Evolutionary conservation across 2,797 vertebrate species (phyloP).

Genomic region (Garrulus glandarius): DNA sequence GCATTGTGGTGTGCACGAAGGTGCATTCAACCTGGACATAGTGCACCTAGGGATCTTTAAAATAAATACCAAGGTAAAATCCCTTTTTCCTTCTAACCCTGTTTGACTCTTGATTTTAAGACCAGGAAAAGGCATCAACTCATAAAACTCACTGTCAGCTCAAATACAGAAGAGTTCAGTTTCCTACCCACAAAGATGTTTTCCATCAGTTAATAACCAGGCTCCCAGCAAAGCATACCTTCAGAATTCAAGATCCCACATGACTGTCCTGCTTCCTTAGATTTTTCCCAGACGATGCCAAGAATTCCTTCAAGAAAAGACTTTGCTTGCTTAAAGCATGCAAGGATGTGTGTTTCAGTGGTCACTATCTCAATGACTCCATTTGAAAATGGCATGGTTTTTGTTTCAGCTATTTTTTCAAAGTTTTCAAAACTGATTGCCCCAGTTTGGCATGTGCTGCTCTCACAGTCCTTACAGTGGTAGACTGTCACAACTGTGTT

Average conservation of each 20-base stretch:
- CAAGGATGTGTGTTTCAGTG: fast-evolving
- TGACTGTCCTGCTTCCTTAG: fast-evolving
- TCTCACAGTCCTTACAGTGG: background rate
- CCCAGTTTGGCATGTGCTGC: fast-evolving
- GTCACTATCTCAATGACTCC: fast-evolving
- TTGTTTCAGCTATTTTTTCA: fast-evolving
- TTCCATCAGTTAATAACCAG: background rate
- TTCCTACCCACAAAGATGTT: background rate
- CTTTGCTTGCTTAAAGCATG: background rate
- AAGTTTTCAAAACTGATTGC: fast-evolving
- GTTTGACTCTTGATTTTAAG: too few relatives aligned
- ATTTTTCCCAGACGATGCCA: background rate
- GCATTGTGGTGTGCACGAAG: too few relatives aligned
- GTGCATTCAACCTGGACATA: too few relatives aligned
- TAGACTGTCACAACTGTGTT: background rate
- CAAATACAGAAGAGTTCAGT: background rate
- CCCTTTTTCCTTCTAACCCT: too few relatives aligned
- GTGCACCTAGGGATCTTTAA: too few relatives aligned
- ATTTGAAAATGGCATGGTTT: fast-evolving
- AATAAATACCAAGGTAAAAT: too few relatives aligned
- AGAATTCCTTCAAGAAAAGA: background rate
- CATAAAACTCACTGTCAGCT: background rate
- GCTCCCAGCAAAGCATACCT: background rate
- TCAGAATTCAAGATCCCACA: background rate
- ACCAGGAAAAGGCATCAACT: background rate